Conservation (phyloP, 2,888 invertebrate genomes). For the Eubasilissa splendida region DNA sequence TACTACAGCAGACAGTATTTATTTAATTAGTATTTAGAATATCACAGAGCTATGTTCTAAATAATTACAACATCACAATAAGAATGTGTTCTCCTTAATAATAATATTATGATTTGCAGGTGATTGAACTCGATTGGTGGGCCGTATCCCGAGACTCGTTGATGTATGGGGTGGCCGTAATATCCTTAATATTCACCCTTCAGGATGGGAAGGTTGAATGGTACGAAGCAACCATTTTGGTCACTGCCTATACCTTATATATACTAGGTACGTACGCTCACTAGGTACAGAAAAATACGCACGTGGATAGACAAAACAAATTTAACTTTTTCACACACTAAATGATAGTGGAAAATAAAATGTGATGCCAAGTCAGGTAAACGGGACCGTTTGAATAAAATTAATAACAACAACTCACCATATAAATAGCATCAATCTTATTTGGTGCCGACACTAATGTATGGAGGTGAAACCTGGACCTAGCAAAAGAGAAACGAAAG, state of each 20-base stretch:
- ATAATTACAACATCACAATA: no score
- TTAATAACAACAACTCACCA: no score
- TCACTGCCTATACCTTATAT: slow-evolving; percentile 80
- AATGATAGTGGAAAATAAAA: not conserved
- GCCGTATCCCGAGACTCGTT: slow-evolving; percentile 82
- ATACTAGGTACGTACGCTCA: slow-evolving; percentile 74
- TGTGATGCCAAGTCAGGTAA: no score
- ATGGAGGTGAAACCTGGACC: no score
- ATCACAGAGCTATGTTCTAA: no score
- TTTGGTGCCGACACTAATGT: no score
- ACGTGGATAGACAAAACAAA: slow-evolving; percentile 55
- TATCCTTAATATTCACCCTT: slow-evolving; percentile 79
- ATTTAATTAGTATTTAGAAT: no score
- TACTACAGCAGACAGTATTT: no score
- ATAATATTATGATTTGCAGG: slow-evolving; percentile 64
- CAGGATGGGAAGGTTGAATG: slow-evolving; percentile 82
- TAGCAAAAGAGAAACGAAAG: no score
- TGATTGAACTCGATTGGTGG: slow-evolving; percentile 83
- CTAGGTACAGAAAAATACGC: not conserved
- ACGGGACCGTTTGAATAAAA: no score
- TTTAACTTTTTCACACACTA: slow-evolving; percentile 40
- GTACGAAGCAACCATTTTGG: slow-evolving; percentile 82
- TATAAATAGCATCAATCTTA: no score
- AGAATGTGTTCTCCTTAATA: no score
- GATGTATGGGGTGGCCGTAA: slow-evolving; percentile 81